Conservation (phyloP, 2,888 invertebrate genomes). For the Synanthedon formicaeformis region DNA sequence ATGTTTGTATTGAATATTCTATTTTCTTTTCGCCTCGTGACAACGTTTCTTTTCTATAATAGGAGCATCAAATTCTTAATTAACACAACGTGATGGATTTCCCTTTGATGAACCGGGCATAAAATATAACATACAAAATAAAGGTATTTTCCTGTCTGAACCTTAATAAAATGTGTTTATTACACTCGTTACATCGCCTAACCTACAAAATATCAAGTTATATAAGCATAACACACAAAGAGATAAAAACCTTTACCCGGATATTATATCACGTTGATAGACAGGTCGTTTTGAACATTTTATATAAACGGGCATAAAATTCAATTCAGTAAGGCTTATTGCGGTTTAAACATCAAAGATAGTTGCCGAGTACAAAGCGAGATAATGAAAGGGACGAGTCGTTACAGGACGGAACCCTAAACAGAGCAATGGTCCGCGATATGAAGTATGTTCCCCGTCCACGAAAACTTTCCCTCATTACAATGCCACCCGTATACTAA, state of each 20-base stretch:
- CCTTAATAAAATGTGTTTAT: background rate
- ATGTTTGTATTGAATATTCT: conserved; percentile 1
- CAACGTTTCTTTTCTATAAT: background rate
- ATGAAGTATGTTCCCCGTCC: conserved; percentile 48
- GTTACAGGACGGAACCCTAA: conserved; percentile 38
- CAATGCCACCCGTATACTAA: conserved; percentile 43
- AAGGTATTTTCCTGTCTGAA: background rate
- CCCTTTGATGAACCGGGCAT: background rate
- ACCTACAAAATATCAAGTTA: background rate
- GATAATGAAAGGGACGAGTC: conserved; percentile 42
- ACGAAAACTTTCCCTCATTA: conserved; percentile 46
- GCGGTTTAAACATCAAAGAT: conserved; percentile 44
- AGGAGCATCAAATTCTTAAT: background rate
- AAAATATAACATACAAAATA: background rate
- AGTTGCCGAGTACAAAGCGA: conserved; percentile 36
- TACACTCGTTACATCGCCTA: background rate
- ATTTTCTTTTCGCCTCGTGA: background rate
- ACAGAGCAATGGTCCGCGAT: conserved; percentile 30
- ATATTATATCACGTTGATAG: conserved; percentile 7
- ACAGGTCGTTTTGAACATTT: conserved; percentile 23
- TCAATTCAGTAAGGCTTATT: conserved; percentile 35
- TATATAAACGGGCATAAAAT: conserved; percentile 34
- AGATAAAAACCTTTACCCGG: conserved; percentile 4
- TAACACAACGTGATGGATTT: background rate
- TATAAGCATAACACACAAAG: background rate